These are phyloP conservation scores for Petromus typicus DNA, from an alignment of 2,113 vertebrate species.

Conservation along the genomic window DNA sequence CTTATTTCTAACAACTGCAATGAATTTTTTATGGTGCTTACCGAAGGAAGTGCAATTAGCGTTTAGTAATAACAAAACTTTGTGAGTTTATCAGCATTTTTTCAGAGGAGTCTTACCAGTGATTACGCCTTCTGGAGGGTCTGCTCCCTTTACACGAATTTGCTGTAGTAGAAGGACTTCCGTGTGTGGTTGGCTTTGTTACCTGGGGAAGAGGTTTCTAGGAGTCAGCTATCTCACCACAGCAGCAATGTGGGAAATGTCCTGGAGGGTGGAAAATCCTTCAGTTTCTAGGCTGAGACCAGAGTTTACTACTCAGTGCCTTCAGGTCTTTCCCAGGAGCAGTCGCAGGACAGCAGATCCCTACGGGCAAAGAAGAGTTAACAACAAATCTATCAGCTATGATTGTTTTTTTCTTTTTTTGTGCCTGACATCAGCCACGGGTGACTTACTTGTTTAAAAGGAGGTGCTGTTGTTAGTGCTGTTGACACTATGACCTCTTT, in stretches of 20 bases:
- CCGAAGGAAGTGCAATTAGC: constrained; percentile 59
- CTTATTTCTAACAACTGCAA: constrained; percentile 34
- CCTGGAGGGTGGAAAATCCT: background rate
- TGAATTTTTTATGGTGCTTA: constrained; percentile 75
- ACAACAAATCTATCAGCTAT: background rate
- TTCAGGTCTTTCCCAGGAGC: background rate
- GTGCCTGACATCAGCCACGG: background rate
- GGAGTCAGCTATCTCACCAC: background rate
- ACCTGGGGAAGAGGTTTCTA: background rate
- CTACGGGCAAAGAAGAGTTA: background rate
- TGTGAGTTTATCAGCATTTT: constrained; percentile 59
- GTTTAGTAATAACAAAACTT: background rate
- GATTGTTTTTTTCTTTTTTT: no score
- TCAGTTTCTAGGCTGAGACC: background rate
- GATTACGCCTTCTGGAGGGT: constrained; percentile 48
- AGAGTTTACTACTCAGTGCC: background rate
- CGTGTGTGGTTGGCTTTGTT: background rate
- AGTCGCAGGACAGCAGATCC: no score
- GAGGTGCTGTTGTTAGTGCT: background rate
- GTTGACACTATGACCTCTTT: background rate
- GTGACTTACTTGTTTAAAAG: background rate
- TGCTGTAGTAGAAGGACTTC: background rate
- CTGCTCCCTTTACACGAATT: background rate
- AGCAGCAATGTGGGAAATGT: rapidly evolving
- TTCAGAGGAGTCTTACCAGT: background rate